Base-by-base conservation (phyloP, 2,113 vertebrate species). In the Protobothrops mucrosquamatus region DNA sequence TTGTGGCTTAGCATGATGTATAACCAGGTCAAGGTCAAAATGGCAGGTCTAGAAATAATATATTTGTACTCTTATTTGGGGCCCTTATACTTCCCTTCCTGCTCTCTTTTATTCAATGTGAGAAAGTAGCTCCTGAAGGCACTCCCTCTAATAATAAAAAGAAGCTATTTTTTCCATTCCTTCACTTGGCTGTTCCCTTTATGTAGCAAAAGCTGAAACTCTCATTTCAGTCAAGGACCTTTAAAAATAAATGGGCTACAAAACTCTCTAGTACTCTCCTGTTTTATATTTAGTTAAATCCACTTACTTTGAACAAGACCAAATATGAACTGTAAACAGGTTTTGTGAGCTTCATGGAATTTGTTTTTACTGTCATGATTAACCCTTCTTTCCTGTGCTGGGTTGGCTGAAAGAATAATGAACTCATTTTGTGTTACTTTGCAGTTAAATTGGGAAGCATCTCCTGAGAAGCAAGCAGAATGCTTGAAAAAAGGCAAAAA, bases 401-500 rank as follows among this genome's bases (percentile, higher is more conserved):
- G 59, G 43, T 4, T 56, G 43, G 26, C 10, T 64, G 88, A 59
- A 0, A 0, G 4, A 85, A 54, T 92, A 89, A 59, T 54, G 55
- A 24, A n/a, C 59, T 69, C 3, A 7, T 95, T 93, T 94, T 87
- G 23, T 61, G 20, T 91, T 93, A 92, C 91, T 93, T 97, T 96
- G 93, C 97, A 99, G 99, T 99, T 99, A 94, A 97, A 95, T 91
- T 99, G 99, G 99, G 98, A 98, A 92, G 98, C 98, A 14, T 98
- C 98, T 18, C 96, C 96, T 0, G 98, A 98, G 92, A 99, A 98
- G 97, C 98, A 97, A 96, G 98, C 94, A 87, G 98, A 98, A 95
- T 99, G 99, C 93, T 95, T 98, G 85, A 98, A 97, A 95, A 99
- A 99, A 98, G 99, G 99, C 93, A 98, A 98, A 97, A 98, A 99